Conservation (phyloP, 2,113 vertebrate genomes). For the Mustelus asterias region DNA sequence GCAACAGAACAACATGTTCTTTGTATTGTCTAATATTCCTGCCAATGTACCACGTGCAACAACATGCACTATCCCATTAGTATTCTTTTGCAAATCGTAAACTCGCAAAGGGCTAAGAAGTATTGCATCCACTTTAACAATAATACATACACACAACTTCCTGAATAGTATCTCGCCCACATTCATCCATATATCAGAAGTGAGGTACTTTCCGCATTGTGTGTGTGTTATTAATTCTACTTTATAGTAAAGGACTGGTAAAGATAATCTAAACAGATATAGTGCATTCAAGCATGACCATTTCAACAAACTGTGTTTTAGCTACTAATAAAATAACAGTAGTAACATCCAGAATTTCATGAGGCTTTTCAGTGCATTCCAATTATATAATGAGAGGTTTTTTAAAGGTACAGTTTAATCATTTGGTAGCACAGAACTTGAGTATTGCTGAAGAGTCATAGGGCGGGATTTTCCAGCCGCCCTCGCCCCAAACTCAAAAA, state of each 20-base stretch:
- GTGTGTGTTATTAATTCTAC: background rate
- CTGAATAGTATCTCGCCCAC: background rate
- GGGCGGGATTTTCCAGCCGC: too few species aligned
- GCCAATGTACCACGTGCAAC: background rate
- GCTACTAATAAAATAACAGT: background rate
- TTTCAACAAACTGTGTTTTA: background rate
- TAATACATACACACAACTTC: background rate
- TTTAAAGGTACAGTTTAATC: too few species aligned
- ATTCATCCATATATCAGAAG: background rate
- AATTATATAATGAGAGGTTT: background rate
- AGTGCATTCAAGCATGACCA: background rate
- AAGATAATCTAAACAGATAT: background rate
- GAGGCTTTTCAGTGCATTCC: background rate
- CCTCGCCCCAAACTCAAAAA: too few species aligned
- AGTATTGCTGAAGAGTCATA: too few species aligned
- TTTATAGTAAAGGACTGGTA: background rate
- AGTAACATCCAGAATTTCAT: background rate
- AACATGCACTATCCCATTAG: background rate
- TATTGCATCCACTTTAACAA: background rate
- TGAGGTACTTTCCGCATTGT: background rate
- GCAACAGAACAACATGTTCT: too few species aligned
- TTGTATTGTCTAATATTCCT: background rate
- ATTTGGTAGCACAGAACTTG: too few species aligned
- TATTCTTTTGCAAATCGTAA: background rate
- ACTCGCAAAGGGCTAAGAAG: background rate